Evolutionary conservation across 2,888 invertebrate species (phyloP).

Genomic region (Nephrotoma guestfalica): DNA sequence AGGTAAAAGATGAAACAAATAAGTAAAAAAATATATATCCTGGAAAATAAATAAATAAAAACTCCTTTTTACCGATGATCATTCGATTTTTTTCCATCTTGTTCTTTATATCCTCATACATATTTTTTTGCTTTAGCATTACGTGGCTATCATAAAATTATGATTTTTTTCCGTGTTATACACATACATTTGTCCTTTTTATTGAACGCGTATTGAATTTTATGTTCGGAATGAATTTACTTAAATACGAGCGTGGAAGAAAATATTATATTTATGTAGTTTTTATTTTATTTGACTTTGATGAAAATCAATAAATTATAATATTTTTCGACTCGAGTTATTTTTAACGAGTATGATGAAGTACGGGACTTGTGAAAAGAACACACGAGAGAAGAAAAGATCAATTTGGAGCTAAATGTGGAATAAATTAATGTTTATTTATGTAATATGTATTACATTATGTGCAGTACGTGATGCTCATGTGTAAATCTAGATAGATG

Average conservation of each 20-base stretch:
- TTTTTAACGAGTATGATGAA: not conserved
- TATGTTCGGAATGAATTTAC: not conserved
- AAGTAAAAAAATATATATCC: not conserved
- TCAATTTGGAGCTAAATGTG: not conserved
- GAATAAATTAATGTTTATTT: not conserved
- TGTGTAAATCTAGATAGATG: not conserved
- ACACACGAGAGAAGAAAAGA: not conserved
- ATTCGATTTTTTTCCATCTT: not conserved
- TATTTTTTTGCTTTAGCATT: not conserved
- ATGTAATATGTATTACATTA: not conserved
- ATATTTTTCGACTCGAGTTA: not conserved
- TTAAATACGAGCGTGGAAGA: not conserved
- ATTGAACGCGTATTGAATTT: slow-evolving; percentile 5
- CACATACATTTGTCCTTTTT: not conserved
- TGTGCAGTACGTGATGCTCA: not conserved
- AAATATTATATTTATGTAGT: not conserved
- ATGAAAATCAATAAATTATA: not conserved
- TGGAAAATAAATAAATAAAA: not conserved
- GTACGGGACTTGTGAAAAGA: not conserved
- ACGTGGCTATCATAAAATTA: slow-evolving; percentile 3
- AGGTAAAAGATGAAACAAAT: slow-evolving; percentile 7
- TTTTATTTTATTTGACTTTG: not conserved
- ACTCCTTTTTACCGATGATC: not conserved
- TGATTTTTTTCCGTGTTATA: not conserved
- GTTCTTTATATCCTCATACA: not conserved